Conservation (phyloP, 1,140 invertebrate genomes). For the Mamestra configurata region DNA sequence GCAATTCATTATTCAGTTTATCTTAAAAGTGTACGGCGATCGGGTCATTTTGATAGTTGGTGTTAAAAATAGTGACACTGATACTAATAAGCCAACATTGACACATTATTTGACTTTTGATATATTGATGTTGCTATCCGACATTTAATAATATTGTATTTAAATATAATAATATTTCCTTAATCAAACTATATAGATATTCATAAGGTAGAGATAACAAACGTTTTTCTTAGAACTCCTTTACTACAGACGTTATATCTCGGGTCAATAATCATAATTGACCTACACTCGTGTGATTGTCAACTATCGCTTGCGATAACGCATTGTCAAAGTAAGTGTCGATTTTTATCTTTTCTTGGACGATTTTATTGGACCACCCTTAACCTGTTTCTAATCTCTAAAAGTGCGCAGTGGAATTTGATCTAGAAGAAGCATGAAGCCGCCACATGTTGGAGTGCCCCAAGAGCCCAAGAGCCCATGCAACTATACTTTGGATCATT, state of each 20-base stretch:
- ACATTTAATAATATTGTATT: background rate
- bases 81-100: slow-evolving; percentile 7
- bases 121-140: slow-evolving; percentile 19
- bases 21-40: background rate
- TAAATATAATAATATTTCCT: slow-evolving; percentile 27
- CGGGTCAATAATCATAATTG: slow-evolving; percentile 9
- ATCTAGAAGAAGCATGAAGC: background rate
- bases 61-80: slow-evolving; percentile 2
- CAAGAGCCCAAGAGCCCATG: too few species aligned
- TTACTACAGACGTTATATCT: slow-evolving; percentile 8
- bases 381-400: background rate
- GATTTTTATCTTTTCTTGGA: background rate
- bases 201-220: slow-evolving; percentile 6
- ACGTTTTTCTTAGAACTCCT: background rate
- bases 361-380: background rate
- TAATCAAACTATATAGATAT: slow-evolving; percentile 20
- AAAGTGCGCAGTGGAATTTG: background rate
- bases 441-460: too few species aligned
- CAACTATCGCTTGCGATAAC: background rate
- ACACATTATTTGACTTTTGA: background rate
- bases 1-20: too few species aligned
- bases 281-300: slow-evolving; percentile 5
- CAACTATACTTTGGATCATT: too few species aligned
- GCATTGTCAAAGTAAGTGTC: background rate
- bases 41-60: slow-evolving; percentile 15